Evolutionary conservation across 2,797 vertebrate genomes (phyloP).

Genomic region (Pseudochaenichthys georgianus): DNA sequence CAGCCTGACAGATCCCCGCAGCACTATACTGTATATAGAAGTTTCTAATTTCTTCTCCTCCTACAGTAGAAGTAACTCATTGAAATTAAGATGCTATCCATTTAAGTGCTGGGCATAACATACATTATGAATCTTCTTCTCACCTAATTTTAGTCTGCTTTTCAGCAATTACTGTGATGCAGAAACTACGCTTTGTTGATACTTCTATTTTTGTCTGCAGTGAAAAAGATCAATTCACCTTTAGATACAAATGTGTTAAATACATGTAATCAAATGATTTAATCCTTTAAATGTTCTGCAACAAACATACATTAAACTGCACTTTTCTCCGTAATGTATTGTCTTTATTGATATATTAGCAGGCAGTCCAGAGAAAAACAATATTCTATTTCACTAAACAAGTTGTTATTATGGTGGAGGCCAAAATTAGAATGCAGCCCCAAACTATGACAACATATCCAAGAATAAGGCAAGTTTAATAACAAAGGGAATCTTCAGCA

Average conservation of each 20-base stretch:
- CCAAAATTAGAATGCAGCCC: neutral
- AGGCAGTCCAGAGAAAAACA: neutral
- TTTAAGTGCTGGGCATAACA: neutral
- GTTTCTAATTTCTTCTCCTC: constrained; percentile 4
- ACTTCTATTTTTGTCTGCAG: no score
- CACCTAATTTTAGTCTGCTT: neutral
- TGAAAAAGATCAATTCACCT: neutral
- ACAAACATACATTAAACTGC: neutral
- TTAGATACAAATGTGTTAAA: neutral
- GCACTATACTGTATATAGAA: constrained; percentile 5
- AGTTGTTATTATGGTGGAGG: neutral
- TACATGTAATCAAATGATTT: neutral
- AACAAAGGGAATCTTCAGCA: neutral
- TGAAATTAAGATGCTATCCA: constrained; percentile 2
- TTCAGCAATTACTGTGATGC: neutral
- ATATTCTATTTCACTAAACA: neutral
- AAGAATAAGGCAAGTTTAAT: neutral
- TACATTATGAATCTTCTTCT: neutral
- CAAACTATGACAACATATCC: neutral
- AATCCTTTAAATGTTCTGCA: neutral
- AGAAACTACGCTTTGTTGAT: no score
- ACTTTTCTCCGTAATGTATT: neutral
- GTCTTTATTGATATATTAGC: neutral
- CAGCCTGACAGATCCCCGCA: constrained; percentile 29
- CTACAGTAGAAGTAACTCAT: neutral